A percentile compares a stretch with the other conserved stretches of the same genome.
These are phyloP conservation scores for Leiothrix lutea DNA, from an alignment of 2,113 vertebrate genomes.

Conservation along the genomic window DNA sequence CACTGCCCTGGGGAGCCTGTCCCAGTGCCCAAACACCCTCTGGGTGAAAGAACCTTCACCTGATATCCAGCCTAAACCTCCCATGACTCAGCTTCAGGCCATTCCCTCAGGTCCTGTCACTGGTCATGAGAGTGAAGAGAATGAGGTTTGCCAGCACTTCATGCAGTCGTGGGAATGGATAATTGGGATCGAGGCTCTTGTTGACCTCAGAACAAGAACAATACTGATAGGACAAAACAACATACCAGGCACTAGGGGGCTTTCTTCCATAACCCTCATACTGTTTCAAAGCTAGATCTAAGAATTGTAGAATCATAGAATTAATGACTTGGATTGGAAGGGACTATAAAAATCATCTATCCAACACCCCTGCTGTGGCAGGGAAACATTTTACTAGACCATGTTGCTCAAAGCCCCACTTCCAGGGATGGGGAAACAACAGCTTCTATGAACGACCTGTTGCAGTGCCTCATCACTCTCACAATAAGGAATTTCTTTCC, in stretches of 20 bases:
- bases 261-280: not conserved
- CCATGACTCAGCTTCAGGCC: not conserved
- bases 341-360: not conserved
- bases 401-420: not conserved
- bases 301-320: rapidly evolving
- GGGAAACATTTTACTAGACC: not conserved
- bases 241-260: not conserved
- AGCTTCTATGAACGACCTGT: not conserved
- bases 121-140: not conserved
- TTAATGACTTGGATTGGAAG: not conserved
- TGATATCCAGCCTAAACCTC: not conserved
- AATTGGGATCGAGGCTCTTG: not conserved
- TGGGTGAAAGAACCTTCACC: not conserved
- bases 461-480: not conserved
- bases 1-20: not conserved
- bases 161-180: not conserved
- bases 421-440: not conserved
- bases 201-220: not conserved
- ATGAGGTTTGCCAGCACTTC: not conserved
- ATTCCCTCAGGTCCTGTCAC: not conserved
- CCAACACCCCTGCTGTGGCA: not conserved
- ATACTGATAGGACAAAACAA: not conserved
- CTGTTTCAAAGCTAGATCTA: not conserved
- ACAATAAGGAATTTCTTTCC: not conserved
- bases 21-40: not conserved